A percentile compares a stretch with the other conserved stretches of the same genome.
Evolutionary conservation across 2,113 vertebrate genomes (phyloP).

Genomic region (Microtus montanus): DNA sequence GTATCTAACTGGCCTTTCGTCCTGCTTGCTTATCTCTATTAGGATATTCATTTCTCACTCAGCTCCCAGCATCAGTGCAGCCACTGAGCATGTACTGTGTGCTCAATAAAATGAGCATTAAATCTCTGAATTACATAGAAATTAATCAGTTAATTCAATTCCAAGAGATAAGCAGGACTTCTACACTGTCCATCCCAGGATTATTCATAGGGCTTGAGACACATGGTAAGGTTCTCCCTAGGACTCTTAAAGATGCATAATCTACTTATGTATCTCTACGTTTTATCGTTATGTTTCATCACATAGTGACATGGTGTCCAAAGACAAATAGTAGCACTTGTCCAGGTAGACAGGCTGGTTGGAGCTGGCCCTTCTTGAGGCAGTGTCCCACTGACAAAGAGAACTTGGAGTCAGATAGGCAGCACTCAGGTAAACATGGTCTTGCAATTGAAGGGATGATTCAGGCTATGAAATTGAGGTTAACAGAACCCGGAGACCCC

Average conservation of each 20-base stretch:
- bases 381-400: background rate
- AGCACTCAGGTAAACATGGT: background rate
- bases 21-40: background rate
- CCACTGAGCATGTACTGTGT: background rate
- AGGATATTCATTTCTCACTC: background rate
- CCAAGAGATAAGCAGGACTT: background rate
- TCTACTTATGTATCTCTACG: background rate
- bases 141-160: too few relatives aligned
- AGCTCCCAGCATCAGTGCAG: background rate
- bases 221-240: background rate
- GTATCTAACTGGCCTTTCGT: background rate
- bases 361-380: background rate
- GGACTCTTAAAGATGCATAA: background rate
- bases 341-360: background rate
- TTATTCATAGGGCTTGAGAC: background rate
- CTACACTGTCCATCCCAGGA: background rate
- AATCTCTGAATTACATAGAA: background rate
- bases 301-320: background rate
- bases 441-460: background rate
- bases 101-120: background rate
- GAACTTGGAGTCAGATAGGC: background rate
- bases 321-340: background rate
- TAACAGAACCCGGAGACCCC: too few relatives aligned
- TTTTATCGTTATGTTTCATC: background rate
- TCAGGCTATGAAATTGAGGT: background rate